Conservation (phyloP, 1,140 invertebrate species). For the Scaptomyza hsui region DNA sequence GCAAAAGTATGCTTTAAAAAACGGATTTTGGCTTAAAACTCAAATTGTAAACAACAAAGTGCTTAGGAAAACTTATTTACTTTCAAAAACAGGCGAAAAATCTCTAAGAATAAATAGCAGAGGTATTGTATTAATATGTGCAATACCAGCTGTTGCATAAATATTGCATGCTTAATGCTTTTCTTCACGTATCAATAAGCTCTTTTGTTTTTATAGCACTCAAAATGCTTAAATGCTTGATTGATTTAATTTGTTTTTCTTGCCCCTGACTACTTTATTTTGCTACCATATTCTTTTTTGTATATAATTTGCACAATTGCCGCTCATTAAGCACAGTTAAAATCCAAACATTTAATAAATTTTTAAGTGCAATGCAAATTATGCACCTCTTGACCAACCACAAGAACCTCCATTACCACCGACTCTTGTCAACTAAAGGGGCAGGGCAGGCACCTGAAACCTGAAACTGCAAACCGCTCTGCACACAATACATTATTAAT, state of each 20-base stretch:
- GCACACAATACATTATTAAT: conserved; percentile 81
- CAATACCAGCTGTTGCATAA: no score
- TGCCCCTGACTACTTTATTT: conserved; percentile 6
- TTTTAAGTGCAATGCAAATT: conserved; percentile 75
- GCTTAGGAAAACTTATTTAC: background rate
- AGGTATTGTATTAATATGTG: no score
- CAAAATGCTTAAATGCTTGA: conserved; percentile 5
- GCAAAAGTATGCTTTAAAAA: background rate
- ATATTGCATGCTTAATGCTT: background rate
- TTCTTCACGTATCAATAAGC: background rate
- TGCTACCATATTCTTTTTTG: background rate
- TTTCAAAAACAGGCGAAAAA: background rate
- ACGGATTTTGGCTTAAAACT: background rate
- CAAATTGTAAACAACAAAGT: background rate
- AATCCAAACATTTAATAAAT: conserved; percentile 80
- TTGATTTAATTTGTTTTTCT: conserved; percentile 17
- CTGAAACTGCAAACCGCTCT: conserved; percentile 70
- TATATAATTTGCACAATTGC: conserved; percentile 57
- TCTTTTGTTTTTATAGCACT: background rate
- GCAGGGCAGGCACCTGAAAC: conserved; percentile 43
- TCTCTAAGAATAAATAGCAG: no score
- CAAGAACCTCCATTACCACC: conserved; percentile 39
- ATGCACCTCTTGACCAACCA: conserved; percentile 58
- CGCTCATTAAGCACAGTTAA: conserved; percentile 48
- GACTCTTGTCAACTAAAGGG: conserved; percentile 21